These are phyloP conservation scores for Corynorhinus townsendii DNA, from an alignment of 2,113 vertebrate genomes.

Conservation along the genomic window DNA sequence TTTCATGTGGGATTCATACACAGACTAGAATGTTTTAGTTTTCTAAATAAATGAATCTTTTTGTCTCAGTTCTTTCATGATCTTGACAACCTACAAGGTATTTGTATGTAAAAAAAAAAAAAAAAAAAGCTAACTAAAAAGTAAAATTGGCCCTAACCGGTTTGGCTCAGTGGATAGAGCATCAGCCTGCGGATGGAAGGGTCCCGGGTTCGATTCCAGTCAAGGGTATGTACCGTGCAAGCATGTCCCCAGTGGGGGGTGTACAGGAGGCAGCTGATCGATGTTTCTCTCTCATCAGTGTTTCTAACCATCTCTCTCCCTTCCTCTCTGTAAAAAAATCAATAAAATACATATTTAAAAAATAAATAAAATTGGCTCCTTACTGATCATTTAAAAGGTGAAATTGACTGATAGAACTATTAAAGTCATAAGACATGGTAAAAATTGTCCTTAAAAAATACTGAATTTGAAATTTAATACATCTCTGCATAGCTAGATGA, in stretches of 20 bases:
- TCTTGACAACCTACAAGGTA: not conserved
- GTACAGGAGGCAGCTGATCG: not conserved
- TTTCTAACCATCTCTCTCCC: not conserved
- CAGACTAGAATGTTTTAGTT: not conserved
- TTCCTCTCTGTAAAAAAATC: not conserved
- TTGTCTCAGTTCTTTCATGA: not conserved
- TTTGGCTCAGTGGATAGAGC: not conserved
- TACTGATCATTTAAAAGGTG: not conserved
- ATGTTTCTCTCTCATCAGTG: not conserved
- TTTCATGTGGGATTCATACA: not conserved
- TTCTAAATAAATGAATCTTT: constrained; percentile 26
- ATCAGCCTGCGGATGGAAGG: too few relatives aligned
- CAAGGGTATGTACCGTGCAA: too few relatives aligned
- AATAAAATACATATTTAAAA: not conserved
- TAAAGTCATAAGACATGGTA: not conserved
- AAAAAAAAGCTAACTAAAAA: not conserved
- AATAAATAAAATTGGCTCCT: constrained; percentile 38
- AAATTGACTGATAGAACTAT: not conserved
- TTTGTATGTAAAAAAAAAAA: not conserved
- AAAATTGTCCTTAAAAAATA: not conserved
- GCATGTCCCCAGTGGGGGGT: too few relatives aligned
- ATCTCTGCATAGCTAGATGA: not conserved
- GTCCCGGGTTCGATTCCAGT: too few relatives aligned
- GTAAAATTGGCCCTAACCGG: not conserved
- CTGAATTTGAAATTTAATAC: not conserved